phyloP scores from a whole-genome alignment of 2,888 invertebrate genomes.

The Ommatoiulus sabulosus region DNA sequence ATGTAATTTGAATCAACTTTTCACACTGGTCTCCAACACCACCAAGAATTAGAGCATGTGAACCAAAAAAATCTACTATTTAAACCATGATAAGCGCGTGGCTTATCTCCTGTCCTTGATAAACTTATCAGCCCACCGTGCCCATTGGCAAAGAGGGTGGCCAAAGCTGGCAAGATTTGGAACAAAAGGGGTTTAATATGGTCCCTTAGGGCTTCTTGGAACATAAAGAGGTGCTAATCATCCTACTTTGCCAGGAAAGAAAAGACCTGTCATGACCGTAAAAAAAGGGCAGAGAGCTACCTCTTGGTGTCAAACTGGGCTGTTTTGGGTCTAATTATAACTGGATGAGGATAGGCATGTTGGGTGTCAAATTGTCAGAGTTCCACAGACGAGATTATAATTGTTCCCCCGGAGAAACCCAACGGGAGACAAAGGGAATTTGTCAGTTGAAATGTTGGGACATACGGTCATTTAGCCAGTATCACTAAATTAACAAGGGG shows the following conservation, averaged over 20 bases:
- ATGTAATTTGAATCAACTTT: too few relatives aligned
- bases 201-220: too few relatives aligned
- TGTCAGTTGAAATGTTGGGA: background rate
- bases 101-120: background rate
- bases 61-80: too few relatives aligned
- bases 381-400: background rate
- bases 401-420: background rate
- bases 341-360: background rate
- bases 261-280: background rate
- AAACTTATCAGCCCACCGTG: too few relatives aligned
- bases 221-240: background rate
- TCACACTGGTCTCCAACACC: too few relatives aligned
- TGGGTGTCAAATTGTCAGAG: background rate
- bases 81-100: too few relatives aligned
- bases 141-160: background rate
- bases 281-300: background rate
- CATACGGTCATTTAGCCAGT: background rate
- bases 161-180: background rate
- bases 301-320: background rate
- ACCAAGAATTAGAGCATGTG: too few relatives aligned
- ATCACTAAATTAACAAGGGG: background rate
- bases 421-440: background rate
- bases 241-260: background rate
- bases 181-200: background rate
- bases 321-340: conserved; percentile 1